These are phyloP conservation scores for Agapostemon virescens DNA, from an alignment of 2,888 invertebrate genomes.

Conservation along the genomic window DNA sequence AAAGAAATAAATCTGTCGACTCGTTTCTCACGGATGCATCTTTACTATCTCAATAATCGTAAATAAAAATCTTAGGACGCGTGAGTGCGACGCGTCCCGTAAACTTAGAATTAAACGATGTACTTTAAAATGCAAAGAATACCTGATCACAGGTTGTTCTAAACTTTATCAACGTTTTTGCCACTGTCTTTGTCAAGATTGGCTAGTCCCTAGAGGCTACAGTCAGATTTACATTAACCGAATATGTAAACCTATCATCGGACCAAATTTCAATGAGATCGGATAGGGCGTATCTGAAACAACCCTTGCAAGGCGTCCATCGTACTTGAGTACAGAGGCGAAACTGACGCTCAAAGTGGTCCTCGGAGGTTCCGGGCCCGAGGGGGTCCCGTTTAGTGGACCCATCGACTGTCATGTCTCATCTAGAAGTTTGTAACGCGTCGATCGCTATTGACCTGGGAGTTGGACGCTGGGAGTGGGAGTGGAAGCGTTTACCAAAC, in stretches of 20 bases:
- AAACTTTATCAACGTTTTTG: background rate
- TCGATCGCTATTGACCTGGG: conserved; percentile 7
- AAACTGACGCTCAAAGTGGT: conserved; percentile 7
- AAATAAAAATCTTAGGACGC: too few relatives aligned
- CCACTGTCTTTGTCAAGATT: background rate
- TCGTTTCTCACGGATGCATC: too few relatives aligned
- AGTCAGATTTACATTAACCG: background rate
- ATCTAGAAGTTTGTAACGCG: conserved; percentile 13
- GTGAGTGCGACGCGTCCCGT: too few relatives aligned
- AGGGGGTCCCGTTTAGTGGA: background rate
- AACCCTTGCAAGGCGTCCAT: background rate
- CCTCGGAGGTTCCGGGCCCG: conserved; percentile 1
- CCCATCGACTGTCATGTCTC: background rate
- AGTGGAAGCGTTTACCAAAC: background rate
- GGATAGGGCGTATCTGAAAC: background rate
- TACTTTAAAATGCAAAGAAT: background rate
- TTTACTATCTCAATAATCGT: too few relatives aligned
- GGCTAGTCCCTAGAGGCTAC: background rate
- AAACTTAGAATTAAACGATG: too few relatives aligned
- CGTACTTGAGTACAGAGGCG: background rate
- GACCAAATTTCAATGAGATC: background rate
- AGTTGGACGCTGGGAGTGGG: background rate
- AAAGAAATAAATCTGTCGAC: too few relatives aligned
- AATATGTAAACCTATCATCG: background rate
- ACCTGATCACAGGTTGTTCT: too few relatives aligned